Base-by-base conservation (phyloP, 92 coral and sea anemone species). In the Palythoa grandiflora region DNA sequence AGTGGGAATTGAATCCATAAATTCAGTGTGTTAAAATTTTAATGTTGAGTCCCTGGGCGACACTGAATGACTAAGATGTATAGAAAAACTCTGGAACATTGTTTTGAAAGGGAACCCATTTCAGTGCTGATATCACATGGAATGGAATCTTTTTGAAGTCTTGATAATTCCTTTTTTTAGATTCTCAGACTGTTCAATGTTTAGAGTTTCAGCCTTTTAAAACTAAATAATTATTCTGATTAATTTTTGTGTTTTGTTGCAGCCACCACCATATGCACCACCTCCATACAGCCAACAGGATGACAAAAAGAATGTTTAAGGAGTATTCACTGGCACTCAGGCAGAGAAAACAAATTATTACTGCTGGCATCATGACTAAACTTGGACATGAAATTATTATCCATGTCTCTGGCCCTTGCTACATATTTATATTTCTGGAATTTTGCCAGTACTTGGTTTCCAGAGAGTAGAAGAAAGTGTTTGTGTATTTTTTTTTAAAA, bases 241-340 rank as follows among this genome's bases (percentile, higher is more conserved):
- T 19, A 36, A 61, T 12, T 65, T 57, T 65, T 78, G 39, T 51
- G 70, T 61, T 37, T 48, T 80, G 57, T 65, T 84, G 88, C 73
- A 83, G 71, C 94, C 92, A 5, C 94, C 94, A 73, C 94, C 94
- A 15, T 92, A 92, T 86, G 94, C 98, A 20, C 97, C 97, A 21
- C 95, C 98, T 9, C 94, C 95, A 12, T 94, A 94, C 87, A 86
- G 86, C 16, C 63, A 16, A 38, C 55, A 74, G 28, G 80, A 88
- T 9, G 86, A 94, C 91, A 94, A 94, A 93, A 94, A 94, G 78
- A 88, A 94, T 80, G 96, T 89, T 37, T 93, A 65, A 68, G 15
- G 6, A 17, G 13, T 48, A 47, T 50, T 20, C 50, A 44, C 50
- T 8, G 13, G 19, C 19, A 1, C 13, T 13, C 65, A 13, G 17